Base-by-base conservation (phyloP, 2,888 invertebrate genomes). In the Listrodromus nycthemerus region DNA sequence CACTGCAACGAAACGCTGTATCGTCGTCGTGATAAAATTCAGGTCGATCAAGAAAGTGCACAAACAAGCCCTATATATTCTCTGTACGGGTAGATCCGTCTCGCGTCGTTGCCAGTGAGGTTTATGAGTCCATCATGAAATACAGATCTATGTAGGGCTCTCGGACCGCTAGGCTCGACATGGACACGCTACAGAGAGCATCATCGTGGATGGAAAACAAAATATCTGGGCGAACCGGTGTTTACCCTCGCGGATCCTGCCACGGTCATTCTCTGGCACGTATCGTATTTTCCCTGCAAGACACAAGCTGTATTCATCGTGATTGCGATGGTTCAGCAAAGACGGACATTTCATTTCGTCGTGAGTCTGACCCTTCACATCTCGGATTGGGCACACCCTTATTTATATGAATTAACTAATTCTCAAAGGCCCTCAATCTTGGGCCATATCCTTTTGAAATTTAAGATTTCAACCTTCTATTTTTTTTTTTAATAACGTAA, bases 241-340 rank as follows among this genome's bases (percentile, higher is more conserved):
- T 82, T 82, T 82, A 61, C 82, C 21, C 67, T 69, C 10, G 55
- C 21, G 61, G 21, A 78, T 73, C 77, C 77, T 67, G 69, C 30
- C 67, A 37, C 67, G 63, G 78, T 73, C 73, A 78, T 61, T 63
- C 77, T 77, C 37, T 50, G 61, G 66, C 82, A 82, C 82, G 66
- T 77, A 58, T 77, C 52, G 37, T 4, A 19, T 82, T 41, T 37
- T 73, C 48, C 48, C 21, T 41, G 4, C 48, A n/a, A 10, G 27
- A 55, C 41, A 30, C 30, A 30, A 33, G 30, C 33, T 41, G 27
- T 21, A 24, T 45, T 45, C 24, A 37, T 21, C 33, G 13, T 21
- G 37, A 24, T 55, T 19, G 52, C 52, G 52, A 52, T 33, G 7
- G 67, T 50, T 50, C 50, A 27, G 30, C 27, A 50, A 69, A 69